Evolutionary conservation across 2,888 invertebrate genomes (phyloP).

Genomic region (Clusia tigrina): DNA sequence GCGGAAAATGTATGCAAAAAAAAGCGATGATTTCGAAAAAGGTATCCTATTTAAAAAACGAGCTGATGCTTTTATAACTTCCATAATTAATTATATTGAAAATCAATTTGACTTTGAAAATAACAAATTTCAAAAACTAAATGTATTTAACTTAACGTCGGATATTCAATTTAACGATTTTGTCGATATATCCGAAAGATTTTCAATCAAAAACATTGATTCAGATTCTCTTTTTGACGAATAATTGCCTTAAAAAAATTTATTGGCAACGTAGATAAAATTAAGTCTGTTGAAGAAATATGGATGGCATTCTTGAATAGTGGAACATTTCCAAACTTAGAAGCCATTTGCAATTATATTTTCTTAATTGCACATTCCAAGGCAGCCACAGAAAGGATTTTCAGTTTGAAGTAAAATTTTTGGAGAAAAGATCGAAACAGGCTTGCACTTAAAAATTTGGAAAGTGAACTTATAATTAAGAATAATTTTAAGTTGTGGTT

Average conservation of each 20-base stretch:
- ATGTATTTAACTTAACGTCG: too few species aligned
- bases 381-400: slow-evolving; percentile 22
- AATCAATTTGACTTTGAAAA: too few species aligned
- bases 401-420: slow-evolving; percentile 17
- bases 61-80: too few species aligned
- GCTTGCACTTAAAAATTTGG: slow-evolving; percentile 21
- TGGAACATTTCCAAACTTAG: slow-evolving; percentile 21
- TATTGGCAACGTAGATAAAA: slow-evolving; percentile 15
- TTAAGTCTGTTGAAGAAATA: slow-evolving; percentile 20
- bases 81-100: too few species aligned
- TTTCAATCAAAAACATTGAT: slow-evolving; percentile 16
- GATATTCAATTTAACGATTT: neutral
- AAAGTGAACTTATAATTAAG: slow-evolving; percentile 24
- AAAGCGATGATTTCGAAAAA: neutral
- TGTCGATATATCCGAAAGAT: neutral
- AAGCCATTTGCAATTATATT: slow-evolving; percentile 10
- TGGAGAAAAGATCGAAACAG: slow-evolving; percentile 24
- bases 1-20: neutral
- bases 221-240: slow-evolving; percentile 14
- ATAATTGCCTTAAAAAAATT: slow-evolving; percentile 15
- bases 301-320: slow-evolving; percentile 21
- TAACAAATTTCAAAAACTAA: too few species aligned
- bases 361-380: slow-evolving; percentile 22
- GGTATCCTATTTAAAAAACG: too few species aligned
- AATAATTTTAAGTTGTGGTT: slow-evolving; percentile 14